Conservation (phyloP, 2,797 vertebrate genomes). For the Hippopotamyrus pictus region DNA sequence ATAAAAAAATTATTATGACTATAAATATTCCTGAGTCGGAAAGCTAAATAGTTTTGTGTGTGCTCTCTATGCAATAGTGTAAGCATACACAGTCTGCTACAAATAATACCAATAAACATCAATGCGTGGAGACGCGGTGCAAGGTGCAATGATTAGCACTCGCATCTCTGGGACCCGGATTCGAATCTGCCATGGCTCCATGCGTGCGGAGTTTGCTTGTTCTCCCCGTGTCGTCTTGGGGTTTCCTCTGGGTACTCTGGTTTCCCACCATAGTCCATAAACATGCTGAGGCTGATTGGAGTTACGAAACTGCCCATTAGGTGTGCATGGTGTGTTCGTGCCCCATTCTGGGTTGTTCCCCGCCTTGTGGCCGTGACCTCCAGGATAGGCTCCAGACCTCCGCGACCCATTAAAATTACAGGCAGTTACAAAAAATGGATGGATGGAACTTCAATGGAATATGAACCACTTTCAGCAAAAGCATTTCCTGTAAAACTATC, state of each 20-base stretch:
- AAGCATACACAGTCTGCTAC: neutral
- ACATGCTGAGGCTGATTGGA: neutral
- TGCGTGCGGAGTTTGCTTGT: neutral
- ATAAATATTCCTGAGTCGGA: slow-evolving; percentile 57
- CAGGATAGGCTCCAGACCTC: neutral
- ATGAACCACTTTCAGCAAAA: neutral
- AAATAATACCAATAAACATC: neutral
- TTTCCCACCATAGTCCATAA: neutral
- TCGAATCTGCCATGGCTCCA: neutral
- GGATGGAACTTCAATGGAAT: neutral
- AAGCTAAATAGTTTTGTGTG: neutral
- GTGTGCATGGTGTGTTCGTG: neutral
- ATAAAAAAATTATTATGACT: slow-evolving; percentile 61
- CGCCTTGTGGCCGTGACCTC: neutral
- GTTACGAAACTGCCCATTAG: neutral
- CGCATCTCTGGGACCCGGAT: neutral
- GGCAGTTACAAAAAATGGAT: neutral
- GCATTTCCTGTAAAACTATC: neutral
- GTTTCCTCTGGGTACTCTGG: neutral
- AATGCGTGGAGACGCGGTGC: neutral
- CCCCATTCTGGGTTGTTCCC: neutral
- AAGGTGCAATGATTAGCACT: neutral
- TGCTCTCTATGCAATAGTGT: neutral
- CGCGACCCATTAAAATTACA: neutral
- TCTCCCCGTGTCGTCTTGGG: neutral